Conservation (phyloP, 2,113 vertebrate species). For the Agelaius phoeniceus region DNA sequence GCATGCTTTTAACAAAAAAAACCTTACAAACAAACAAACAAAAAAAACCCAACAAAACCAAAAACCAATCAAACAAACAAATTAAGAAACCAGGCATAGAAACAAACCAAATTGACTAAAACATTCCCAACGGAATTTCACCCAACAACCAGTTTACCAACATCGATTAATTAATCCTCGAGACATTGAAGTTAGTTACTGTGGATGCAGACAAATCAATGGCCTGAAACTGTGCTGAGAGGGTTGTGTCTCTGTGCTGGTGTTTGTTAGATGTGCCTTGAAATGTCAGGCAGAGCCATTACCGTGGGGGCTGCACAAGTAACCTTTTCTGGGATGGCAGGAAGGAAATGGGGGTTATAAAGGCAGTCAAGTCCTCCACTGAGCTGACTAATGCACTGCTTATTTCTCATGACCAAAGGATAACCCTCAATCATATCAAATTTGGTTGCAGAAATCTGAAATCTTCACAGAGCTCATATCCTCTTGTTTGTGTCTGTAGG, state of each 20-base stretch:
- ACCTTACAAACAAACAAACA: neutral
- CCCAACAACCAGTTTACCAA: neutral
- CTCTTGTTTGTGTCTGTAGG: neutral
- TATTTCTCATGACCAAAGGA: neutral
- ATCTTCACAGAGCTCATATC: neutral
- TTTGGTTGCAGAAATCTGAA: neutral
- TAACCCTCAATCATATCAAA: neutral
- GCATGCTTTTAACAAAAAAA: neutral
- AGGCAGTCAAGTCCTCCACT: constrained; percentile 21
- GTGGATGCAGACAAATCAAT: constrained; percentile 1
- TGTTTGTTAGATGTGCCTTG: constrained; percentile 30
- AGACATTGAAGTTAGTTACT: neutral
- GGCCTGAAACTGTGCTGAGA: neutral
- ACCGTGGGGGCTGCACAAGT: neutral
- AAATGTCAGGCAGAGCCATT: constrained; percentile 42
- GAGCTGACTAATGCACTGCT: neutral
- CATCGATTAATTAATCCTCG: neutral
- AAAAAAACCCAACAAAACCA: no score
- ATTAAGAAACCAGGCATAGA: neutral
- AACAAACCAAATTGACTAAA: neutral
- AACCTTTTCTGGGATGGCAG: neutral
- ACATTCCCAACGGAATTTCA: neutral
- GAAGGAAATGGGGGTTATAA: neutral
- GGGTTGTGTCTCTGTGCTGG: neutral
- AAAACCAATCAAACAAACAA: neutral